Base-by-base conservation (phyloP, 2,113 vertebrate species). In the Sula dactylatra region DNA sequence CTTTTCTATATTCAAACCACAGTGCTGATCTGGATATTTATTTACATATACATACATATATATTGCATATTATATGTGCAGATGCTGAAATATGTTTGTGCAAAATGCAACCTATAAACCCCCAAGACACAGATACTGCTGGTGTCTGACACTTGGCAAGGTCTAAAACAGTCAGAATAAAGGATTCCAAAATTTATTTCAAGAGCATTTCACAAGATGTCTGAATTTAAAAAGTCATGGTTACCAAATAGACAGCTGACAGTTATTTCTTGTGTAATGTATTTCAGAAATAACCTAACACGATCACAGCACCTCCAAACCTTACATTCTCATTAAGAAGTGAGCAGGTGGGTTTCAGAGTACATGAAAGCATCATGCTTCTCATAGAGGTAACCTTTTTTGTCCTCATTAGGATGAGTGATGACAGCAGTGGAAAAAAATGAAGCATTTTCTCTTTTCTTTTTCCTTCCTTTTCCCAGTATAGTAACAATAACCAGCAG, bases 371-470 rank as follows among this genome's bases (percentile, higher is more conserved):
- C 95, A 93, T 71, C 89, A 71, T 86, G 82, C 88, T 97, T 86
- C 91, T 97, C 69, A 77, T 32, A 97, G 93, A 96, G 85, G 86
- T 96, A 97, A 97, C 97, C 96, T 97, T 96, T 97, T 97, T 96
- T 97, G 85, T 96, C 93, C 92, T 97, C 91, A 96, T 97, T 96
- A 97, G 87, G 85, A 96, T 96, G 97, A 97, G 96, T 94, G 97
- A 97, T 98, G 97, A 95, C 92, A 97, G 96, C 88, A 96, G 81
- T 61, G 94, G 94, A 89, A 93, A 93, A 94, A 96, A 97, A 92
- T 38, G 92, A 94, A 96, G 94, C 89, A 92, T 89, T 94, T 96
- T 96, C 78, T 77, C 72, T 83, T 82, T 95, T 93, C 95, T 95
- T 83, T 54, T 82, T 38, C 86, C 94, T 87, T 94, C 85, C 74